These are phyloP conservation scores for Phycodurus eques DNA, from an alignment of 2,113 vertebrate species.

Conservation along the genomic window DNA sequence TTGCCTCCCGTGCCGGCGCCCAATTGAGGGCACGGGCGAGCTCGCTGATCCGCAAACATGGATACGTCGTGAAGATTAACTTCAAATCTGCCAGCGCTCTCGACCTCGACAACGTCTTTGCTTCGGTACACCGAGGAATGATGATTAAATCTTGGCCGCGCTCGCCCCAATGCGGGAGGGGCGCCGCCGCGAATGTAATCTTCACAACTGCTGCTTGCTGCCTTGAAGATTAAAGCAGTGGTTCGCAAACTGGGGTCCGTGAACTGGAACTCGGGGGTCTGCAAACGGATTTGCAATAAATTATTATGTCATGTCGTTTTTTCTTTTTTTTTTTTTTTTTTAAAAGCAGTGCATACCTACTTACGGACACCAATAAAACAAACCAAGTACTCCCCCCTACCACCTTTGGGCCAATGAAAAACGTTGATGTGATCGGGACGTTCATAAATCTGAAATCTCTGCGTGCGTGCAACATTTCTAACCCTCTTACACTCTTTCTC, in stretches of 20 bases:
- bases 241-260: conserved; percentile 45
- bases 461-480: background rate
- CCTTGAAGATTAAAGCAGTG: conserved; percentile 67
- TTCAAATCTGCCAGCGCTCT: conserved; percentile 74
- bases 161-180: conserved; percentile 49
- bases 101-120: conserved; percentile 78
- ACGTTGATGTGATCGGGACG: background rate
- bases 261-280: no score
- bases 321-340: no score
- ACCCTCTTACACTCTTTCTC: no score
- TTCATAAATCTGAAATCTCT: background rate
- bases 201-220: conserved; percentile 49
- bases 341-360: no score
- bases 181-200: conserved; percentile 60
- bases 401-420: background rate
- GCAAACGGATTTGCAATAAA: no score
- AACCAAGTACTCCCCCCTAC: background rate
- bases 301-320: no score
- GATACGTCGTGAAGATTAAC: conserved; percentile 77
- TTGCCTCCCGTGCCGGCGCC: conserved; percentile 54
- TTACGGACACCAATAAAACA: no score
- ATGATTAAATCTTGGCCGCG: conserved; percentile 69
- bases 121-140: conserved; percentile 68
- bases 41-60: conserved; percentile 70
- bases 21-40: conserved; percentile 67